Base-by-base conservation (phyloP, 2,888 invertebrate species). In the Himalopsyche kuldschensis region DNA sequence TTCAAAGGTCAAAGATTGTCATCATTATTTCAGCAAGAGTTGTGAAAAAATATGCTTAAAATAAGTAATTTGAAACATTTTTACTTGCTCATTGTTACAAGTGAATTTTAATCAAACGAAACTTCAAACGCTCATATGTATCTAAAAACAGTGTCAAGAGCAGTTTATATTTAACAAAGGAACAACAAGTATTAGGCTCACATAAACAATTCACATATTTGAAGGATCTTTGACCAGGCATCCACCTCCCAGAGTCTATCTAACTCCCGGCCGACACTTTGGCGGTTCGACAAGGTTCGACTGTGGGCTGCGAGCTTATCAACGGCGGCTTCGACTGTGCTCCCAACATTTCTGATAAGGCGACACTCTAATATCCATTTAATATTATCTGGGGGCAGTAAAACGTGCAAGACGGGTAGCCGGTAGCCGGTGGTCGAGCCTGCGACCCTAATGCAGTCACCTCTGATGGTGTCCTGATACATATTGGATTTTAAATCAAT, bases 321-420 rank as follows among this genome's bases (percentile, higher is more conserved):
- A 20, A 6, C 20, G 55, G n/a, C 55, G 55, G 55, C 55, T 47
- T 41, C 46, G 17, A 27, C 32, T 35, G 48, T 75, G 75, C 63
- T 20, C 55, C 24, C 55, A 55, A 55, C 55, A 55, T 24, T 20
- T 41, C 75, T 35, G 80, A 83, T 83, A 81, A 48, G 79, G 20
- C 79, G 83, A 79, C 83, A 83, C 84, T 85, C 84, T 84, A 82
- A 83, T 84, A 84, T 82, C 85, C 79, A 75, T 82, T 82, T 81
- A 79, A 81, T 76, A 41, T 80, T 85, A 83, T 85, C 84, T 69
- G 78, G 17, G 46, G 48, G 77, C 69, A 77, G 78, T 84, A 81
- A 84, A 83, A 83, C 77, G 79, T 79, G 82, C 83, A 85, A 85
- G 81, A 84, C 85, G 69, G 80, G 85, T 85, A 84, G 85, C 85